These are phyloP conservation scores for Heteromurus nitidus DNA, from an alignment of 2,888 invertebrate genomes.

Conservation along the genomic window DNA sequence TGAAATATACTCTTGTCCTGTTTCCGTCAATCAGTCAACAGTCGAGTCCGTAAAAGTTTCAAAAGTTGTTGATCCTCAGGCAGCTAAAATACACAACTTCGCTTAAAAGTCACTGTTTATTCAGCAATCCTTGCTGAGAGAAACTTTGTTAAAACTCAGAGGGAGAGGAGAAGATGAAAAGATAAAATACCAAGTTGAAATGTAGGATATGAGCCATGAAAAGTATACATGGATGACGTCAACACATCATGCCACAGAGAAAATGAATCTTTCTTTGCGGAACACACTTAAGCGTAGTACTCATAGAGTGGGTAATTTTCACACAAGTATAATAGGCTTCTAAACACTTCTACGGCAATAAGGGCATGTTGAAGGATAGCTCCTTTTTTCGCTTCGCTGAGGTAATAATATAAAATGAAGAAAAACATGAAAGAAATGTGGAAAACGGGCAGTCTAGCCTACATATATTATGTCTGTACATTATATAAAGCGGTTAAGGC, in stretches of 20 bases:
- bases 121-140: slow-evolving; percentile 9
- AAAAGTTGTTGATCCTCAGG: slow-evolving; percentile 19
- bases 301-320: background rate
- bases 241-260: slow-evolving; percentile 12
- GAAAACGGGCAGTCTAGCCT: too few relatives aligned
- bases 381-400: background rate
- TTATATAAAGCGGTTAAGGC: too few relatives aligned
- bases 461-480: too few relatives aligned
- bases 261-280: background rate
- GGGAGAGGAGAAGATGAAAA: slow-evolving; percentile 6
- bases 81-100: slow-evolving; percentile 13
- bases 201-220: slow-evolving; percentile 31
- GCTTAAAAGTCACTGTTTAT: slow-evolving; percentile 31
- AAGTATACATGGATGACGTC: slow-evolving; percentile 24
- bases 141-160: background rate
- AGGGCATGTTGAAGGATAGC: background rate
- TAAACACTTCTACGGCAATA: background rate
- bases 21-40: slow-evolving; percentile 31
- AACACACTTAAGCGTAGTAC: background rate
- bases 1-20: too few relatives aligned
- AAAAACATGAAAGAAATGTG: background rate
- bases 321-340: background rate
- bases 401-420: slow-evolving; percentile 6
- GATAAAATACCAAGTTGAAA: slow-evolving; percentile 32
- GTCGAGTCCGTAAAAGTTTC: slow-evolving; percentile 8